Percentiles rank a stretch among this genome's conserved stretches.
Conservation (phyloP, 2,888 invertebrate genomes). For the Andricus quercusramuli region DNA sequence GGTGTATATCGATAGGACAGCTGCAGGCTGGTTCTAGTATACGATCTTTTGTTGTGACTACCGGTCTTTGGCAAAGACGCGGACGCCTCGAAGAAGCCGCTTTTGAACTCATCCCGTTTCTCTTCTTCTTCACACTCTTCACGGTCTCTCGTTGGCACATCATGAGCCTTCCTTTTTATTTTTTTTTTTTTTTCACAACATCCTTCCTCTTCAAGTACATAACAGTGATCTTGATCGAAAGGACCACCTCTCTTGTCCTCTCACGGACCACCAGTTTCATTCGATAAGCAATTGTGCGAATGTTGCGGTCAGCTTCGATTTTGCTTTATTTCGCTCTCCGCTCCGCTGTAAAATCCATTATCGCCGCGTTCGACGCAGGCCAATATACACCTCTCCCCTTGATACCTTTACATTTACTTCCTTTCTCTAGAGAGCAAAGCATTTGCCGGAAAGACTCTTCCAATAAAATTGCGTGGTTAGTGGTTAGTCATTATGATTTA, state of each 20-base stretch:
- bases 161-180: constrained; percentile 39
- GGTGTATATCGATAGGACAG: constrained; percentile 35
- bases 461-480: constrained; percentile 1
- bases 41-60: constrained; percentile 48
- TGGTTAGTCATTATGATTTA: constrained; percentile 3
- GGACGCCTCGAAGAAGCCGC: constrained; percentile 46
- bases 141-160: constrained; percentile 53
- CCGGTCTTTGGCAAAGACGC: constrained; percentile 43
- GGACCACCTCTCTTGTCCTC: constrained; percentile 33
- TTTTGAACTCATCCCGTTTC: constrained; percentile 51
- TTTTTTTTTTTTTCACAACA: constrained; percentile 21
- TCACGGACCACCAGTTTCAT: constrained; percentile 59
- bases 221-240: constrained; percentile 39
- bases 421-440: constrained; percentile 11
- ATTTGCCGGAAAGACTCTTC: not conserved
- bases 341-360: constrained; percentile 69
- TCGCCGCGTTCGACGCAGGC: constrained; percentile 54
- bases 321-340: constrained; percentile 41
- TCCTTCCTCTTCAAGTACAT: constrained; percentile 31
- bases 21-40: constrained; percentile 27
- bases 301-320: constrained; percentile 56
- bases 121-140: constrained; percentile 37
- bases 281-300: constrained; percentile 64
- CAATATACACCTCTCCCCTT: constrained; percentile 20
- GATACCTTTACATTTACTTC: not conserved